phyloP scores from a whole-genome alignment of 2,888 invertebrate species.

The Drymonia ruficornis region DNA sequence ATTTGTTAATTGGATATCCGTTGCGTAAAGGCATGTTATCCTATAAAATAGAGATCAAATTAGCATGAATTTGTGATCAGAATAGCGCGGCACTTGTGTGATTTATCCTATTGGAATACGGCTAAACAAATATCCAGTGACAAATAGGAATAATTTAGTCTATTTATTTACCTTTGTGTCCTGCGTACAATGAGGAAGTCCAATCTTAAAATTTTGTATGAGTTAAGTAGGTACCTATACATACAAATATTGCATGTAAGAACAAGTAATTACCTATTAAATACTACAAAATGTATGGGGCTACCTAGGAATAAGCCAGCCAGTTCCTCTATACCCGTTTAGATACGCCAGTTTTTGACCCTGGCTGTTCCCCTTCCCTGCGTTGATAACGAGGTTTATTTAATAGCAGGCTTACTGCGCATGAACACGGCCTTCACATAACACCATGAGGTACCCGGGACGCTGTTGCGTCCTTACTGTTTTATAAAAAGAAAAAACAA shows the following conservation, averaged over 20 bases:
- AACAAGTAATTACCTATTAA: no score
- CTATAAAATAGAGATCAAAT: no score
- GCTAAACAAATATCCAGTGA: no score
- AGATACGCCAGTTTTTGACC: slow-evolving; percentile 14
- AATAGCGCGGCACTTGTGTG: no score
- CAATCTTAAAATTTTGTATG: no score
- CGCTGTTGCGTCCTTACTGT: neutral
- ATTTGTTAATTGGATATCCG: neutral
- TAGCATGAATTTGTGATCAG: no score
- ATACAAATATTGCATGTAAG: slow-evolving; percentile 2
- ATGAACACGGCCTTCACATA: slow-evolving; percentile 6
- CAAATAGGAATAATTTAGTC: no score
- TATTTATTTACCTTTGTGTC: no score
- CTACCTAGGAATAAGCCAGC: slow-evolving; percentile 14
- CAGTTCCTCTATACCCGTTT: slow-evolving; percentile 9
- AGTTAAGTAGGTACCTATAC: neutral
- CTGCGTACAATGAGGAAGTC: no score
- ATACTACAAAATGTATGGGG: slow-evolving; percentile 38
- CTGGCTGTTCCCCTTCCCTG: slow-evolving; percentile 19
- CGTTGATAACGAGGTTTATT: slow-evolving; percentile 25
- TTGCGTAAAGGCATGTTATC: no score
- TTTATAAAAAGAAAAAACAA: no score
- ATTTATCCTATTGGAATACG: no score
- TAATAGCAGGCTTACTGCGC: slow-evolving; percentile 15
- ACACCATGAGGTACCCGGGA: neutral